Evolutionary conservation across 2,797 vertebrate species (phyloP).

Genomic region (Melanogrammus aeglefinus): DNA sequence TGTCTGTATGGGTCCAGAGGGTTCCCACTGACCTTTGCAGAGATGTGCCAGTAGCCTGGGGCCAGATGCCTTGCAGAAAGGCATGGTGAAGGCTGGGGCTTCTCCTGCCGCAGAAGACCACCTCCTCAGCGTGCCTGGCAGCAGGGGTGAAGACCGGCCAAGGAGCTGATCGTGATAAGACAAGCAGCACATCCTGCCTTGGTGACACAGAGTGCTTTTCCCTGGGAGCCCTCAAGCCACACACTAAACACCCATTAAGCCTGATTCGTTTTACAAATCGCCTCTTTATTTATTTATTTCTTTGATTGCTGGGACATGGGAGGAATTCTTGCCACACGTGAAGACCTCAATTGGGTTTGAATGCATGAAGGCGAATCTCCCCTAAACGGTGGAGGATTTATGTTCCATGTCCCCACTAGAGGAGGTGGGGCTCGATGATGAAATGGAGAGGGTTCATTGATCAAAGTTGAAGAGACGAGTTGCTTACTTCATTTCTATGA

Average conservation of each 20-base stretch:
- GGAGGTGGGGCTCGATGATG: neutral
- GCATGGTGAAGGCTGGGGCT: slow-evolving; percentile 39
- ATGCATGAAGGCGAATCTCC: neutral
- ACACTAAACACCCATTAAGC: neutral
- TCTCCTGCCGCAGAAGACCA: neutral
- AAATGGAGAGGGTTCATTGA: neutral
- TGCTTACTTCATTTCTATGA: neutral
- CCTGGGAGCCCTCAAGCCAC: neutral
- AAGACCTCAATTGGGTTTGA: neutral
- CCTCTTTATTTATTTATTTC: neutral
- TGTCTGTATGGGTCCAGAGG: slow-evolving; percentile 66
- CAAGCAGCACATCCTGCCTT: neutral
- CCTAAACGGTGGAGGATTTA: neutral
- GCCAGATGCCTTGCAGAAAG: slow-evolving; percentile 55
- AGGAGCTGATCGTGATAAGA: neutral
- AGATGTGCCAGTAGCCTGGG: slow-evolving; percentile 45
- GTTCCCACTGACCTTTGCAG: slow-evolving; percentile 67
- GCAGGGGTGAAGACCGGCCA: neutral
- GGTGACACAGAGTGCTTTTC: neutral
- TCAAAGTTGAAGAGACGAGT: slow-evolving; percentile 7
- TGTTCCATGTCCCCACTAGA: neutral
- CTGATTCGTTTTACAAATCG: neutral
- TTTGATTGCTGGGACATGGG: neutral
- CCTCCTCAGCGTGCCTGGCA: neutral
- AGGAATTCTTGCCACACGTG: neutral